Conservation (phyloP, 2,888 invertebrate genomes). For the Andrena praecox region DNA sequence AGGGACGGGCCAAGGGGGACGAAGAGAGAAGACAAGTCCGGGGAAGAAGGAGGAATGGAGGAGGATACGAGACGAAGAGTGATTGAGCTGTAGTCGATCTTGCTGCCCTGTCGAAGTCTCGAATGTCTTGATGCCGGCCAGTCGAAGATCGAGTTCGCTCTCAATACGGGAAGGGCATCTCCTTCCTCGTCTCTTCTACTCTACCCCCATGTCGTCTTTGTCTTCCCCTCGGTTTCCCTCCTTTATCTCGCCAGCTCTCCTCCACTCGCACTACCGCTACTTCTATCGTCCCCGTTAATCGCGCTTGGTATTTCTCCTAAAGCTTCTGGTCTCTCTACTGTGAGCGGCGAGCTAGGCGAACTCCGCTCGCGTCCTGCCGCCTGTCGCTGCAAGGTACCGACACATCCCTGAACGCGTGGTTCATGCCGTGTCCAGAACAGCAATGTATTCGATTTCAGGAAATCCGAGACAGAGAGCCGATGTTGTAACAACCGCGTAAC, state of each 20-base stretch:
- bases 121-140: conserved; percentile 82
- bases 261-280: conserved; percentile 29
- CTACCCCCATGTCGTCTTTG: conserved; percentile 27
- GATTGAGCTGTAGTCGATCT: conserved; percentile 85
- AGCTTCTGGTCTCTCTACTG: conserved; percentile 18
- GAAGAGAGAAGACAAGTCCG: conserved; percentile 28
- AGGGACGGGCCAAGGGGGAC: conserved; percentile 33
- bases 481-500: background rate
- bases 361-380: conserved; percentile 23
- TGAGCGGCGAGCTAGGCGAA: background rate
- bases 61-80: conserved; percentile 82
- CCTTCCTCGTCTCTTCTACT: conserved; percentile 15
- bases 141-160: conserved; percentile 80
- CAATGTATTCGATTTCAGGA: conserved; percentile 11
- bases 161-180: conserved; percentile 70
- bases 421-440: background rate
- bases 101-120: conserved; percentile 82
- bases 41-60: conserved; percentile 50
- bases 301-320: conserved; percentile 34
- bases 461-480: conserved; percentile 25
- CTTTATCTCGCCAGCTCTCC: conserved; percentile 19
- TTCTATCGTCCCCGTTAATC: conserved; percentile 48
- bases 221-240: conserved; percentile 32
- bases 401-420: conserved; percentile 25
- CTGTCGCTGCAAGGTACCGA: conserved; percentile 48